Conservation (phyloP, 1,140 invertebrate genomes). For the Rhopalosiphum maidis region DNA sequence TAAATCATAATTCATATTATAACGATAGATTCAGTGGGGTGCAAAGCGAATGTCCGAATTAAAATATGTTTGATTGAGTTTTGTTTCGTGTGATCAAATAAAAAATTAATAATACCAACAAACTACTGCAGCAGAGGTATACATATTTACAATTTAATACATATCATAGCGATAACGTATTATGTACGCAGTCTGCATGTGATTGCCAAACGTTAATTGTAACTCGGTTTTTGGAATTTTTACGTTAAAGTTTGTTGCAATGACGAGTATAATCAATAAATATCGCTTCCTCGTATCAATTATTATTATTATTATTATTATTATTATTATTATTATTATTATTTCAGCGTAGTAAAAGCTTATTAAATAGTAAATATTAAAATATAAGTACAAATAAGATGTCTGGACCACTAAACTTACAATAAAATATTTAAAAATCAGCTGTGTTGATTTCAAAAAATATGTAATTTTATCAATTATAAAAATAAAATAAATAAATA, state of each 20-base stretch:
- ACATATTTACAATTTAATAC: neutral
- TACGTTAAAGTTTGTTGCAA: neutral
- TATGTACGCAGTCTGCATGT: neutral
- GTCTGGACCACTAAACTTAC: neutral
- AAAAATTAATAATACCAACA: neutral
- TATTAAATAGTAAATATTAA: neutral
- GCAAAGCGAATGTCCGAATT: no score
- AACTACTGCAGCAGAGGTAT: neutral
- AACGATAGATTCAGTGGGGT: no score
- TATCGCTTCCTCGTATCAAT: neutral
- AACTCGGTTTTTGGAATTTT: neutral
- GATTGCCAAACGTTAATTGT: neutral
- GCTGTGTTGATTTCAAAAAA: neutral
- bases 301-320: neutral
- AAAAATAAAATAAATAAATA: neutral
- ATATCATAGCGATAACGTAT: neutral
- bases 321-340: neutral
- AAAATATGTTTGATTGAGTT: neutral
- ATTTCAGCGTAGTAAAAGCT: neutral
- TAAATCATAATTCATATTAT: no score
- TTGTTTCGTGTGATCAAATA: neutral
- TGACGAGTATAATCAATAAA: neutral
- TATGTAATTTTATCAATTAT: neutral
- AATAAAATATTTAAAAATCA: neutral
- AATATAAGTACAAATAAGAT: neutral